These are phyloP conservation scores for Dryomyza anilis DNA, from an alignment of 2,888 invertebrate genomes.

Conservation along the genomic window DNA sequence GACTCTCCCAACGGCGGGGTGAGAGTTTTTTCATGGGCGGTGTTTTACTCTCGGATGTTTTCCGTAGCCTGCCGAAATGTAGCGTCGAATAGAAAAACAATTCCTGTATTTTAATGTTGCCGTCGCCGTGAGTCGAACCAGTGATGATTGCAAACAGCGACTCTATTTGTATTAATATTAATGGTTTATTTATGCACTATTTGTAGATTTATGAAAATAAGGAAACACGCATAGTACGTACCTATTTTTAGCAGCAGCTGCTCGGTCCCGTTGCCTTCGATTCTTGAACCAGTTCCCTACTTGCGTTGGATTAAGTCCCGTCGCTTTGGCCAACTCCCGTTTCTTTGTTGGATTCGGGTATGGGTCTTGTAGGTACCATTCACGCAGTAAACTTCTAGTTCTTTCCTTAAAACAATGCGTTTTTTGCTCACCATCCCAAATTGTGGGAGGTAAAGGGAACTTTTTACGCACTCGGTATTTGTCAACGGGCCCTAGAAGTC, in stretches of 20 bases:
- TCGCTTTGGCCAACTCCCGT: slow-evolving; percentile 86
- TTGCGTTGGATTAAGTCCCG: slow-evolving; percentile 90
- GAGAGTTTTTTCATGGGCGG: too few relatives aligned
- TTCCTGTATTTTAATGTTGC: too few relatives aligned
- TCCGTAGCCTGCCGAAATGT: too few relatives aligned
- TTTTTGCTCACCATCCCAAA: slow-evolving; percentile 96
- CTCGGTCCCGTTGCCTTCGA: slow-evolving; percentile 83
- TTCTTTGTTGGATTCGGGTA: slow-evolving; percentile 95
- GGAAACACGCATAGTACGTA: too few relatives aligned
- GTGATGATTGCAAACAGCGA: too few relatives aligned
- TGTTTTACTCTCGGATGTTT: too few relatives aligned
- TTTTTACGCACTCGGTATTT: slow-evolving; percentile 93
- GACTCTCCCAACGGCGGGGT: too few relatives aligned
- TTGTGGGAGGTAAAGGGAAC: slow-evolving; percentile 88
- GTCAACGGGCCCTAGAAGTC: slow-evolving; percentile 76
- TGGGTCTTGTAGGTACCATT: slow-evolving; percentile 99
- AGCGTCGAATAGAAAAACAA: too few relatives aligned
- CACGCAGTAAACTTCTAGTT: slow-evolving; percentile 89
- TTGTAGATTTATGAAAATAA: too few relatives aligned
- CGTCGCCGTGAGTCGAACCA: too few relatives aligned
- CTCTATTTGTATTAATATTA: neutral
- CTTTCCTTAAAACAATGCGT: slow-evolving; percentile 96
- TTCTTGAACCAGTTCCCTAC: slow-evolving; percentile 96
- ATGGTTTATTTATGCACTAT: neutral
- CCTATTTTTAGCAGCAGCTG: slow-evolving; percentile 96